Evolutionary conservation across 2,797 vertebrate genomes (phyloP).

Genomic region (Amphiprion clarkii): DNA sequence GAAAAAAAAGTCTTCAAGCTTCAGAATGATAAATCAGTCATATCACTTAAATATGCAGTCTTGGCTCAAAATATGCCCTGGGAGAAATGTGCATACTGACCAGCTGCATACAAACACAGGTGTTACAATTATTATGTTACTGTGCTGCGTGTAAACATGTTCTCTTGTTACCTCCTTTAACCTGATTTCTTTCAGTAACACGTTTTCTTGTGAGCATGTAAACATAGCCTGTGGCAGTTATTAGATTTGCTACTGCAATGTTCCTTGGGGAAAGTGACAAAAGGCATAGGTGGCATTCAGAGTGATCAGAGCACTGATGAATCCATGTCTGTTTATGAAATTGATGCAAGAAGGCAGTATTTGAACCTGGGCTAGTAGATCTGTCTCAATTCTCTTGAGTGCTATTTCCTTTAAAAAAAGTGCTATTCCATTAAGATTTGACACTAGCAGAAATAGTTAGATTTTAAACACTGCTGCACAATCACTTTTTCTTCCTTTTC

Average conservation of each 20-base stretch:
- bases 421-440: slow-evolving; percentile 17
- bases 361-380: slow-evolving; percentile 37
- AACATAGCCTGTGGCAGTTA: slow-evolving; percentile 32
- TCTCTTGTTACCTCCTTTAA: slow-evolving; percentile 35
- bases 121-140: neutral
- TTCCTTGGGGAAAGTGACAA: slow-evolving; percentile 43
- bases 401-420: neutral
- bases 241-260: slow-evolving; percentile 38
- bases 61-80: slow-evolving; percentile 1
- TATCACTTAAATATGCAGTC: slow-evolving; percentile 18
- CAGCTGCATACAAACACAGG: slow-evolving; percentile 23
- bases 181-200: slow-evolving; percentile 33
- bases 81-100: slow-evolving; percentile 20
- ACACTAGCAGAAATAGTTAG: neutral
- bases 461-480: slow-evolving; percentile 3
- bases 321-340: slow-evolving; percentile 45
- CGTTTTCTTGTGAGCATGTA: slow-evolving; percentile 33
- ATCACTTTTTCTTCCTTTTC: slow-evolving; percentile 22
- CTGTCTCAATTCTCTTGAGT: slow-evolving; percentile 20
- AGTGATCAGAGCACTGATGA: slow-evolving; percentile 38
- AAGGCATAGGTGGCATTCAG: slow-evolving; percentile 56
- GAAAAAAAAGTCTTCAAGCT: neutral
- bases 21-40: slow-evolving; percentile 15
- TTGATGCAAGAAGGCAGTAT: slow-evolving; percentile 24
- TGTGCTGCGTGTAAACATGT: neutral